These are phyloP conservation scores for Paraescarpia echinospica DNA, from an alignment of 1,140 invertebrate genomes.

Conservation along the genomic window DNA sequence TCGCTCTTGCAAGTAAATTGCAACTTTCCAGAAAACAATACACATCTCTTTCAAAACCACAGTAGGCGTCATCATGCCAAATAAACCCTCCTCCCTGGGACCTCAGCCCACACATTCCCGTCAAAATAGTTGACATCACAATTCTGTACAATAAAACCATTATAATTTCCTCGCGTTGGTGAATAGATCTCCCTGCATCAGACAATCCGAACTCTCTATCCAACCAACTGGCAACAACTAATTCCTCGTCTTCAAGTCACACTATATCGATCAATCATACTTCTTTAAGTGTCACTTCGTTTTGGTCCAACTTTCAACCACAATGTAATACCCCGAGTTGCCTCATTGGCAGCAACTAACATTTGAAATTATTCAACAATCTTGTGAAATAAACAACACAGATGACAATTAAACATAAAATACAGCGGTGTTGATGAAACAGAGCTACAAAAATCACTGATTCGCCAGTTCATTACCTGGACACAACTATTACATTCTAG, in stretches of 20 bases:
- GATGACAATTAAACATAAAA: neutral
- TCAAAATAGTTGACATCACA: neutral
- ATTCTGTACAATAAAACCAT: slow-evolving; percentile 1
- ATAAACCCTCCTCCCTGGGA: neutral
- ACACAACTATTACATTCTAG: neutral
- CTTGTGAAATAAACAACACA: neutral
- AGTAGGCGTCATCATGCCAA: neutral
- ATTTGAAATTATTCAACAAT: neutral
- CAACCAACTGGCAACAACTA: neutral
- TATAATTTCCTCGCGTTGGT: neutral
- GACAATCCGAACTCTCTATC: too few species aligned
- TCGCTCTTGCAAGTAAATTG: neutral
- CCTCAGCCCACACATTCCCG: neutral
- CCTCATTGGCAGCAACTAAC: neutral
- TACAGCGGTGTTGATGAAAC: neutral
- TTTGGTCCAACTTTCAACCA: neutral
- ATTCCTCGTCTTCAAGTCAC: neutral
- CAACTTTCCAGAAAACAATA: neutral
- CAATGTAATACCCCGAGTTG: neutral
- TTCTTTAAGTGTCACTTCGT: neutral
- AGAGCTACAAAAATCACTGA: neutral
- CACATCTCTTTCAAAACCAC: neutral
- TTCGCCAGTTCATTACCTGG: neutral
- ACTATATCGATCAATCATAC: neutral
- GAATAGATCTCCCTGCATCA: too few species aligned